Evolutionary conservation across 2,113 vertebrate species (phyloP).

Genomic region (Pseudonaja textilis): DNA sequence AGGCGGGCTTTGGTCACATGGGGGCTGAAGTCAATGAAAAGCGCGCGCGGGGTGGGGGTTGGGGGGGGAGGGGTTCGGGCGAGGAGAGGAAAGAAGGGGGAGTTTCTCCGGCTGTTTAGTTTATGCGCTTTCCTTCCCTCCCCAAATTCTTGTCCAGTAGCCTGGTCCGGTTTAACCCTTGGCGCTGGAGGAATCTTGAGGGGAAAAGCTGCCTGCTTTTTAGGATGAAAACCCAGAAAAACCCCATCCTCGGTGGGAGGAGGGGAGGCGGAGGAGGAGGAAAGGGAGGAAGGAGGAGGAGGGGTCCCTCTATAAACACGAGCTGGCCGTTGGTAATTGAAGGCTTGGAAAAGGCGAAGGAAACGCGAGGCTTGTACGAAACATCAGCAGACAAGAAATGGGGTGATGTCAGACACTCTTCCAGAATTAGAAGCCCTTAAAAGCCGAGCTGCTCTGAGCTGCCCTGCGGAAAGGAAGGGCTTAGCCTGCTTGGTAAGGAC

Average conservation of each 20-base stretch:
- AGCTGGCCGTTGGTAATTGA: conserved; percentile 76
- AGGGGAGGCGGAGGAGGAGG: conserved; percentile 39
- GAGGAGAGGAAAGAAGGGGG: not conserved
- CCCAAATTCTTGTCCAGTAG: conserved; percentile 41
- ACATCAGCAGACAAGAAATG: conserved; percentile 82
- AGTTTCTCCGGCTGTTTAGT: conserved; percentile 5
- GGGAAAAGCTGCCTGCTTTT: conserved; percentile 62
- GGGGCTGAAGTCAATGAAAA: conserved; percentile 76
- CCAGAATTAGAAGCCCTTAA: conserved; percentile 99
- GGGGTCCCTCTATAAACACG: conserved; percentile 70
- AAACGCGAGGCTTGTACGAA: conserved; percentile 86
- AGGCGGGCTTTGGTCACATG: conserved; percentile 81
- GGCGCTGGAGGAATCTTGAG: conserved; percentile 57
- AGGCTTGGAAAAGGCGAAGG: conserved; percentile 79
- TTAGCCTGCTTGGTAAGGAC: conserved; percentile 53
- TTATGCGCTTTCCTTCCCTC: conserved; percentile 19
- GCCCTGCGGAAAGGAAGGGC: conserved; percentile 37
- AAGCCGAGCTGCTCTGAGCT: conserved; percentile 72
- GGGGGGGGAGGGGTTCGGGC: not conserved
- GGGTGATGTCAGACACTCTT: conserved; percentile 87
- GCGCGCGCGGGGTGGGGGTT: conserved; percentile 48
- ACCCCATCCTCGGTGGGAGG: conserved; percentile 53
- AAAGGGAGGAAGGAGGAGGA: not conserved
- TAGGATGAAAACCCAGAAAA: conserved; percentile 72
- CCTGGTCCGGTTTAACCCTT: conserved; percentile 70